Conservation (phyloP, 2,113 vertebrate species). For the Callithrix jacchus region DNA sequence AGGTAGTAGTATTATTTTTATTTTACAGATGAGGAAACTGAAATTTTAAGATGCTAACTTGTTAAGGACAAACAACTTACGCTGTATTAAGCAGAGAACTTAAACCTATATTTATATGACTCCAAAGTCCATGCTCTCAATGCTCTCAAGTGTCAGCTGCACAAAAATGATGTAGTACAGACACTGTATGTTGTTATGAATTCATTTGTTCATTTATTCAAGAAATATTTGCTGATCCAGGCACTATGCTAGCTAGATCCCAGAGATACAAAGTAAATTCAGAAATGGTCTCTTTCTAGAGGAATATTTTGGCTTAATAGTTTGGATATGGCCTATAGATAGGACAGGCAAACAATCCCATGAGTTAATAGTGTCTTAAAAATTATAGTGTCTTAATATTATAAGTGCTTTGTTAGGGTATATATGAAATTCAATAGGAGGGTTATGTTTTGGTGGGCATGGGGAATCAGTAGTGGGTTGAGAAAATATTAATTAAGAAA, state of each 20-base stretch:
- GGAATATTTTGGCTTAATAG: neutral
- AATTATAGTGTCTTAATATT: too few species aligned
- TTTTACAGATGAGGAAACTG: neutral
- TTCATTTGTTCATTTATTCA: conserved; percentile 10
- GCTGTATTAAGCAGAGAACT: neutral
- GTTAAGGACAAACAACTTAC: neutral
- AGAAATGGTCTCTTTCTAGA: conserved; percentile 10
- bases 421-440: neutral
- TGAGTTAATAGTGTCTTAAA: neutral
- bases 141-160: neutral
- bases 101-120: neutral
- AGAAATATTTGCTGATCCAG: neutral
- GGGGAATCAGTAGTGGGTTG: neutral
- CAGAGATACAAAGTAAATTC: neutral
- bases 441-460: neutral
- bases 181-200: neutral
- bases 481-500: neutral
- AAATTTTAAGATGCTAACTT: conserved; percentile 13
- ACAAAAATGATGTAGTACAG: neutral
- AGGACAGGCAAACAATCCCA: neutral
- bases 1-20: neutral
- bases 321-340: neutral
- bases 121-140: neutral
- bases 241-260: neutral
- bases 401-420: neutral